Conservation (phyloP, 1,140 invertebrate species). For the Macrostomum lignano region DNA sequence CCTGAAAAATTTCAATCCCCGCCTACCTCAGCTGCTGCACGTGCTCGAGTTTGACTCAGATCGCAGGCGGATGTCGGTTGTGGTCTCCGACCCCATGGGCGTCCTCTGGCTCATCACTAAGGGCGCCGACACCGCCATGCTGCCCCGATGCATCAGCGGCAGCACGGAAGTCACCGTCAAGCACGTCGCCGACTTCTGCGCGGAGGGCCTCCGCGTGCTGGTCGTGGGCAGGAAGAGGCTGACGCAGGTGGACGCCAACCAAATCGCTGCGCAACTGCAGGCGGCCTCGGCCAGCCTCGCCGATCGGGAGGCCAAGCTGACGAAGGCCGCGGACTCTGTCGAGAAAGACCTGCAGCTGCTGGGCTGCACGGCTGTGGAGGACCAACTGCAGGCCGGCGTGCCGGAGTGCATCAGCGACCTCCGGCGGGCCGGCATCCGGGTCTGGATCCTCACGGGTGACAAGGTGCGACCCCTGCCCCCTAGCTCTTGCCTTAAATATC, state of each 20-base stretch:
- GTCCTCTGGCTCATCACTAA: conserved; percentile 37
- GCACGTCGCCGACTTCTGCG: conserved; percentile 3
- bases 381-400: conserved; percentile 49
- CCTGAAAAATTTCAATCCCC: too few relatives aligned
- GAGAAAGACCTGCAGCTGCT: conserved; percentile 39
- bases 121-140: conserved; percentile 41
- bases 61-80: too few relatives aligned
- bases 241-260: conserved; percentile 14
- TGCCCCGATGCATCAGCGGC: conserved; percentile 21
- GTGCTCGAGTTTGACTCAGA: too few relatives aligned
- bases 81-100: too few relatives aligned
- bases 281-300: conserved; percentile 28
- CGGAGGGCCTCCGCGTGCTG: conserved; percentile 33
- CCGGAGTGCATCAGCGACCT: conserved; percentile 42
- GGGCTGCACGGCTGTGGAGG: conserved; percentile 53
- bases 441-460: too few relatives aligned
- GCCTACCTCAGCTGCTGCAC: too few relatives aligned
- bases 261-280: conserved; percentile 15
- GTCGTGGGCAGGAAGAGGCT: conserved; percentile 30
- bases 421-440: conserved; percentile 45
- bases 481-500: too few relatives aligned
- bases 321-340: conserved; percentile 28
- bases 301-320: conserved; percentile 21
- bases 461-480: too few relatives aligned
- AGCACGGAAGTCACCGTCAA: not conserved